Evolutionary conservation across 2,888 invertebrate species (phyloP), one percentile per base, ranked within the genome.

Genomic region (Neoascia interrupta): DNA sequence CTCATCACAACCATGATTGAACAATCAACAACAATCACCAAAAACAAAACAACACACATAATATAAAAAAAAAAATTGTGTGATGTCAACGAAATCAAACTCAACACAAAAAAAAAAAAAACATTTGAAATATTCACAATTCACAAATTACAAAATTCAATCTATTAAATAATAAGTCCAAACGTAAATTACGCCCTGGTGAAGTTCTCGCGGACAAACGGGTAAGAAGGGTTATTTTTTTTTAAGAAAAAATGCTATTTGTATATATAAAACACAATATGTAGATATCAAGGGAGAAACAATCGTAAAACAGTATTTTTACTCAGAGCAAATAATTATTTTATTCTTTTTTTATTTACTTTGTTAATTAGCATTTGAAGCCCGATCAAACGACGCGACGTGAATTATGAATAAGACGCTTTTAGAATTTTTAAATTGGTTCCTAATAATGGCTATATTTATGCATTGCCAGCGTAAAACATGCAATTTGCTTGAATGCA

Each of bases 141-240:
- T 2, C 8, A n/a, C 10, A 31, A 31, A 31, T n/a, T n/a, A 31
- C 31, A 6, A 26, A 26, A 26, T 31, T 31, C 31, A 5, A 4
- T 31, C 10, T 5, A 31, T n/a, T 2, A 2, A 31, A 5, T 49
- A 51, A 68, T 61, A 79, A n/a, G 79, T 73, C 60, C 8, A 79
- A 79, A 61, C 73, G 79, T 49, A 79, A 96, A 93, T 95, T 96
- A 90, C 95, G 96, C 87, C 96, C 96, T 86, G 96, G 96, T 90
- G 96, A 96, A 93, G 94, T 97, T 90, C 90, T 95, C 91, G 95
- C 95, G 91, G 96, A 96, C 90, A 95, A 94, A 92, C 95, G 96
- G 96, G 96, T 97, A 95, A 95, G 90, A 64, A 72, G 60, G 53
- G 72, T 31, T 31, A 2, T 31, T 5, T 10, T 31, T 10, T 31